These are phyloP conservation scores for Osmerus eperlanus DNA, from an alignment of 2,113 vertebrate species.

Conservation along the genomic window DNA sequence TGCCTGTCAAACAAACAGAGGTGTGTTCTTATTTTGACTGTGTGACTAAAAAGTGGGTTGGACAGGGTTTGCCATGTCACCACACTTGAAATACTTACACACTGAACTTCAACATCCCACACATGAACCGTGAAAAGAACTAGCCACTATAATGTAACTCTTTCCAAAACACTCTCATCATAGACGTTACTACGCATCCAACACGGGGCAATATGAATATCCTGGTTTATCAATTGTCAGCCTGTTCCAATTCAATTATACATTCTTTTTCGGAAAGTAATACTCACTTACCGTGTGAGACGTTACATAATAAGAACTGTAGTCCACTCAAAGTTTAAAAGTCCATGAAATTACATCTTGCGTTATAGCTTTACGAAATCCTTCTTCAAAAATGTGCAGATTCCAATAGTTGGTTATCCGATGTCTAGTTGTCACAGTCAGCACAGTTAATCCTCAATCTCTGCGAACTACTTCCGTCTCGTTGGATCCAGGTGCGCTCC, in stretches of 20 bases:
- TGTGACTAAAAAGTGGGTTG: too few relatives aligned
- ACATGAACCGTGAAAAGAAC: neutral
- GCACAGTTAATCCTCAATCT: slow-evolving; percentile 11
- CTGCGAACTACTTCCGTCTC: slow-evolving; percentile 69
- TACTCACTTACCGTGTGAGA: neutral
- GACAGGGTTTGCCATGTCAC: neutral
- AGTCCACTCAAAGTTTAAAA: neutral
- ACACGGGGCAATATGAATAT: too few relatives aligned
- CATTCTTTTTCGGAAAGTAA: neutral
- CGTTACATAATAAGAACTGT: slow-evolving; percentile 4
- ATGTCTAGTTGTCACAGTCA: neutral
- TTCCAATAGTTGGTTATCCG: slow-evolving; percentile 6
- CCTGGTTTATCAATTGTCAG: too few relatives aligned
- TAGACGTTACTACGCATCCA: too few relatives aligned
- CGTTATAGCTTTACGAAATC: neutral
- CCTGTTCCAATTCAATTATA: neutral
- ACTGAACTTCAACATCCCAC: neutral
- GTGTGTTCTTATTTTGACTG: too few relatives aligned
- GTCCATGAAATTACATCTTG: slow-evolving; percentile 27
- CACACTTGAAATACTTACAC: neutral
- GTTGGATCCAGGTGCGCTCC: slow-evolving; percentile 82
- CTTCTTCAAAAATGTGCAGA: neutral
- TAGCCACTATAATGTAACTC: too few relatives aligned
- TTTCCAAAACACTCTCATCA: too few relatives aligned
- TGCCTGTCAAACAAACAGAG: too few relatives aligned